These are phyloP conservation scores for Poeciliopsis retropinna DNA, from an alignment of 2,113 vertebrate genomes.

Conservation along the genomic window DNA sequence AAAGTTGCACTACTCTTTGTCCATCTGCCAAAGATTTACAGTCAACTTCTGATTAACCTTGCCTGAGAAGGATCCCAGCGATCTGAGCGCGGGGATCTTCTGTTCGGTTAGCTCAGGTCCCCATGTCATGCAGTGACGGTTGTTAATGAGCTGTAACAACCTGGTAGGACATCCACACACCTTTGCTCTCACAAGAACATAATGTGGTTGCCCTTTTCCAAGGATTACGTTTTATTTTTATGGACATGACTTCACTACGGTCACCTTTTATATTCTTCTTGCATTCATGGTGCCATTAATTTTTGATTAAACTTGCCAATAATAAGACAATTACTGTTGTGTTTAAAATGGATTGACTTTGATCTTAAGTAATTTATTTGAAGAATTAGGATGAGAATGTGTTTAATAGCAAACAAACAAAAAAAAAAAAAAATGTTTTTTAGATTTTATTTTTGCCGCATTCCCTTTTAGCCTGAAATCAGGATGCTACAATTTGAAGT, in stretches of 20 bases:
- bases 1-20: background rate
- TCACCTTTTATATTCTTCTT: constrained; percentile 4
- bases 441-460: background rate
- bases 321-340: constrained; percentile 51
- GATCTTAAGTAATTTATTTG: constrained; percentile 62
- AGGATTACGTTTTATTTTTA: constrained; percentile 21
- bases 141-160: constrained; percentile 1
- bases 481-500: constrained; percentile 38
- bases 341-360: constrained; percentile 68
- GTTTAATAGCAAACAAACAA: background rate
- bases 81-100: background rate
- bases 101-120: background rate
- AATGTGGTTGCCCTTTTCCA: constrained; percentile 7
- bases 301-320: constrained; percentile 50
- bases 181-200: background rate
- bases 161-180: constrained; percentile 6
- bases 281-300: constrained; percentile 29
- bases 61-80: background rate
- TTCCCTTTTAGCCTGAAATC: constrained; percentile 35
- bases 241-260: background rate
- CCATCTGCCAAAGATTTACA: too few species aligned
- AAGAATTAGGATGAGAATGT: constrained; percentile 44
- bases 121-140: background rate
- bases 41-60: too few species aligned
- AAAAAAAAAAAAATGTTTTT: background rate